These are phyloP conservation scores for Apostichopus leukothele DNA, from an alignment of 53 echinoderm and acorn worm genomes.

Conservation along the genomic window DNA sequence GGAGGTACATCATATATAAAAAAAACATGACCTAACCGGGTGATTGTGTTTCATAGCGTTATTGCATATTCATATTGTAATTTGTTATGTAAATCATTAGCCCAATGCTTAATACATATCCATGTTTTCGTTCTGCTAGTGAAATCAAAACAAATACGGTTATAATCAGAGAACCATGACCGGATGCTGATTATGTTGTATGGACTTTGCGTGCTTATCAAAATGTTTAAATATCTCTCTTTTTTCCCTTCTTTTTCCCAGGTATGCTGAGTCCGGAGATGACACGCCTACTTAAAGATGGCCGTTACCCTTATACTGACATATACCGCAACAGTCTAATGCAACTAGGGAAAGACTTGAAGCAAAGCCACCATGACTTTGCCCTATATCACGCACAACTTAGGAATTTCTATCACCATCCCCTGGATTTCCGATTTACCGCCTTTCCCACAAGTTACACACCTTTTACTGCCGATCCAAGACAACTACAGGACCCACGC, in stretches of 20 bases:
- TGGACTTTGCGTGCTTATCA: no score
- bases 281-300: constrained; percentile 81
- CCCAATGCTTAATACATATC: no score
- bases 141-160: no score
- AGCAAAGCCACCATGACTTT: neutral
- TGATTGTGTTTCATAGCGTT: no score
- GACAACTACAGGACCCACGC: constrained; percentile 49
- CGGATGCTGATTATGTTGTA: no score
- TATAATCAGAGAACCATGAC: no score
- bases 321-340: constrained; percentile 79
- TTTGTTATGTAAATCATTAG: no score
- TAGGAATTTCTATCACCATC: neutral
- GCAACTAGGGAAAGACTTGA: constrained; percentile 47
- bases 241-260: neutral
- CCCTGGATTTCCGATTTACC: neutral
- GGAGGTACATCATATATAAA: no score
- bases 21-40: no score
- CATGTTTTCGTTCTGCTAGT: no score
- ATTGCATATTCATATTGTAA: no score
- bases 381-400: constrained; percentile 31
- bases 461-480: constrained; percentile 3
- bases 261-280: constrained; percentile 87
- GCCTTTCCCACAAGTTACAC: constrained; percentile 10
- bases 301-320: constrained; percentile 89
- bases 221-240: no score